A percentile compares a stretch with the other conserved stretches of the same genome.
phyloP scores from a whole-genome alignment of 1,140 invertebrate genomes.

The Drosophila bocqueti region DNA sequence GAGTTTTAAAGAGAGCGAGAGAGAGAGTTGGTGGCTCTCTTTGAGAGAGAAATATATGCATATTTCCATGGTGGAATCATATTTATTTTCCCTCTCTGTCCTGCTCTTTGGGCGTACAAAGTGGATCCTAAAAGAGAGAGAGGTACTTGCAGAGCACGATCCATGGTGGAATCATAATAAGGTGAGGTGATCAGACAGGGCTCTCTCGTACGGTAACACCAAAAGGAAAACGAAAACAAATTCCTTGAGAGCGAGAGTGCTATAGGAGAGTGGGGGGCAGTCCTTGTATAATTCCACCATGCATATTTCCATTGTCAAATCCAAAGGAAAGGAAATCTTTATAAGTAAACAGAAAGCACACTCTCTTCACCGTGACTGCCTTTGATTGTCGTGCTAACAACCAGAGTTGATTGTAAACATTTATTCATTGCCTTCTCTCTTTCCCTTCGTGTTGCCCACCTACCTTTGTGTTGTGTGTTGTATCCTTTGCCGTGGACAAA shows the following conservation, averaged over 20 bases:
- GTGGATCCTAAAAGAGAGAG: no score
- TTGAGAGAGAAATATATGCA: not conserved
- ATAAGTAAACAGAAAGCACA: not conserved
- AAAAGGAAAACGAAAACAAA: no score
- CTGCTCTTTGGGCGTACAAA: no score
- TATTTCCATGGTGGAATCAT: no score
- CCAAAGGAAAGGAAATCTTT: not conserved
- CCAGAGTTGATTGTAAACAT: not conserved
- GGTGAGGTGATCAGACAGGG: no score
- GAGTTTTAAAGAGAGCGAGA: not conserved
- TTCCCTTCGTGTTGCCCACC: not conserved
- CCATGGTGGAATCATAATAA: no score
- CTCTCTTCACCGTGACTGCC: not conserved
- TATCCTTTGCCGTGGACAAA: not conserved
- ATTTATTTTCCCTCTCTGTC: no score
- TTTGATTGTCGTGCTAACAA: slow-evolving; percentile 20
- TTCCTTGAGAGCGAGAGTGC: no score
- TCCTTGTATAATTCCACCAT: no score
- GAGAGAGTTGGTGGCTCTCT: not conserved
- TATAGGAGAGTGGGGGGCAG: no score
- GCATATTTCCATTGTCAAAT: not conserved
- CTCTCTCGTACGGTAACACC: no score
- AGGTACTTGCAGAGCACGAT: no score
- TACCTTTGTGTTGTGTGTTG: not conserved
- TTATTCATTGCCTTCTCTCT: slow-evolving; percentile 7